phyloP scores from a whole-genome alignment of 1,140 invertebrate species.

The Drosophila mayri region DNA sequence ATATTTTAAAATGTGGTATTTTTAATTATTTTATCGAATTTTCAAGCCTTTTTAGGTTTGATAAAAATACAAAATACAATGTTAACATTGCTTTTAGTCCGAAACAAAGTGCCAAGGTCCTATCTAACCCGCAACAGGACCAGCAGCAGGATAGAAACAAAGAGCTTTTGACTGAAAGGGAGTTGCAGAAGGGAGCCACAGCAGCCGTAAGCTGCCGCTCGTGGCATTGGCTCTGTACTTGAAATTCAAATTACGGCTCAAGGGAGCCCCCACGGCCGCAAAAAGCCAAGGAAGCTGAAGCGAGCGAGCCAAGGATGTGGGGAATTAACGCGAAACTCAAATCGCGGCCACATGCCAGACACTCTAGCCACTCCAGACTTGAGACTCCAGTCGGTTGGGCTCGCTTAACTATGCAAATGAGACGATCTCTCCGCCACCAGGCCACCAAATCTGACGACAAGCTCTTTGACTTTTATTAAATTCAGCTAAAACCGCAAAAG shows the following conservation, averaged over 20 bases:
- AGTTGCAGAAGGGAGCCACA: constrained; percentile 1
- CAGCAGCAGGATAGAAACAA: constrained; percentile 50
- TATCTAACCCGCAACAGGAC: constrained; percentile 1
- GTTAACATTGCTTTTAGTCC: not conserved
- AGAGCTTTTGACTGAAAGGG: constrained; percentile 20
- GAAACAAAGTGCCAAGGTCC: constrained; percentile 3
- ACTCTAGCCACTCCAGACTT: constrained; percentile 9
- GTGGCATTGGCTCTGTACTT: constrained; percentile 55
- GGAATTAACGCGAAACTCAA: constrained; percentile 39
- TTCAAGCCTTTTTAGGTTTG: not conserved
- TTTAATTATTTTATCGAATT: not conserved
- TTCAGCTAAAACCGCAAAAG: constrained; percentile 33
- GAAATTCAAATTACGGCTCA: constrained; percentile 75
- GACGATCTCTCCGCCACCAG: constrained; percentile 26
- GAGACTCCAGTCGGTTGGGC: not conserved
- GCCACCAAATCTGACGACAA: constrained; percentile 38
- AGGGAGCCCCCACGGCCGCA: constrained; percentile 36
- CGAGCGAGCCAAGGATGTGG: constrained; percentile 20
- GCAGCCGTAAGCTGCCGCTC: constrained; percentile 22
- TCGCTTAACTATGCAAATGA: constrained; percentile 47
- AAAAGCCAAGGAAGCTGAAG: not conserved
- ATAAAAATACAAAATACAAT: not conserved
- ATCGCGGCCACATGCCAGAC: constrained; percentile 38
- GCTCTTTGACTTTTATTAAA: constrained; percentile 39
- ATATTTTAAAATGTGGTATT: not conserved